Conservation (phyloP, 2,113 vertebrate genomes). For the Oreamnos americanus region DNA sequence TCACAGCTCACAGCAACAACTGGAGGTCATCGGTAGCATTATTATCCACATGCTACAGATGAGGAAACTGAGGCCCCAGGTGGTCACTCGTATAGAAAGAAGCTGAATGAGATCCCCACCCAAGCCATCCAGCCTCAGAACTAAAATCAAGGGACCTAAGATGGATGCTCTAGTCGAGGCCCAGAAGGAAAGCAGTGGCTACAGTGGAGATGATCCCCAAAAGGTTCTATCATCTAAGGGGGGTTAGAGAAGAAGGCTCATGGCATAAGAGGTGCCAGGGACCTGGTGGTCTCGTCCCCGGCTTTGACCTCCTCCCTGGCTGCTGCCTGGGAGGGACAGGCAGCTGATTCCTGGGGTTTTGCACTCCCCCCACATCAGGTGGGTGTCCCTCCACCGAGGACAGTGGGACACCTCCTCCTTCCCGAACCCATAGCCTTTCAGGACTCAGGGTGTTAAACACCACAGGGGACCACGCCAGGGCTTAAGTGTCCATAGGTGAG, state of each 20-base stretch:
- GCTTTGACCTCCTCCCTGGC: too few species aligned
- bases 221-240: neutral
- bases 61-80: neutral
- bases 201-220: neutral
- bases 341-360: neutral
- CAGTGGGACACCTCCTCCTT: neutral
- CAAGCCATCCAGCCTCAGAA: neutral
- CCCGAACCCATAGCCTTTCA: neutral
- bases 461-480: neutral
- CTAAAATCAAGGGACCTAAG: neutral
- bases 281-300: neutral
- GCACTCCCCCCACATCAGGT: rapidly evolving
- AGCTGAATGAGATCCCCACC: neutral
- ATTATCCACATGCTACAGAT: neutral
- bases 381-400: neutral
- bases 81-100: neutral
- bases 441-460: rapidly evolving
- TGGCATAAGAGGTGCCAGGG: too few species aligned
- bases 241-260: neutral
- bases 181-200: neutral
- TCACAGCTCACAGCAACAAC: neutral
- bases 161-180: neutral
- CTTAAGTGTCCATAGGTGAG: neutral
- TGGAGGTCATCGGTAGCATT: neutral
- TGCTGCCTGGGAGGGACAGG: too few species aligned